Evolutionary conservation across 2,888 invertebrate genomes (phyloP), one percentile per base, ranked within the genome.

Genomic region (Leptinotarsa haldemani): DNA sequence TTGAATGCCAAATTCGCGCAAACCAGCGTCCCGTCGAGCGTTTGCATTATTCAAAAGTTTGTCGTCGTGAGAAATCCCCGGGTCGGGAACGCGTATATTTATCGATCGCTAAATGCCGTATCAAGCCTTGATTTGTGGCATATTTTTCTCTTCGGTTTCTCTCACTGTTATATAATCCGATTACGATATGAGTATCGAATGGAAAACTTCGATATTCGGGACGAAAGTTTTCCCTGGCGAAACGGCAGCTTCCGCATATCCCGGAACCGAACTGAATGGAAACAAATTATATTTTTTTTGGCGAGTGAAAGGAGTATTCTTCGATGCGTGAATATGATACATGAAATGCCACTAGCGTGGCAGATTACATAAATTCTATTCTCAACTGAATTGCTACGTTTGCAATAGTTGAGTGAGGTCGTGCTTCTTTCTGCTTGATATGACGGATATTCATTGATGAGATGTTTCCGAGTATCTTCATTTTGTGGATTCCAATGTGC

Each of bases 1-100:
- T 73, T 71, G 70, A 30, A 48, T 48, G 52, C 66, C 25, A 25
- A 76, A 76, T 77, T 74, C 69, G 40, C 52, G 53, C 40, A 53
- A 80, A 79, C 78, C 76, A 76, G 69, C 75, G 80, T 79, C 78
- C 79, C 78, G 79, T 78, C 76, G 80, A 78, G 73, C 66, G 69
- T 56, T 82, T 82, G 77, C 80, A 83, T 83, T 81, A 83, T 83
- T 82, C 83, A 83, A 58, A 53, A 48, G 53, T 53, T 40, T 40
- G 52, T 66, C 61, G 61, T n/a, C 40, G 25, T 40, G 61, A 61
- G 61, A 61, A 61, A 25, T 30, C 61, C 25, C 40, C 15, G n/a
- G 18, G 40, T 7, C 30, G 61, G 40, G 15, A 30, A 30, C 30
- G 61, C 40, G 61, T 61, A 40, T 61, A 61, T 61, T 61, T 40